Conservation (phyloP, 2,888 invertebrate species). For the Dolichomitus sp. region DNA sequence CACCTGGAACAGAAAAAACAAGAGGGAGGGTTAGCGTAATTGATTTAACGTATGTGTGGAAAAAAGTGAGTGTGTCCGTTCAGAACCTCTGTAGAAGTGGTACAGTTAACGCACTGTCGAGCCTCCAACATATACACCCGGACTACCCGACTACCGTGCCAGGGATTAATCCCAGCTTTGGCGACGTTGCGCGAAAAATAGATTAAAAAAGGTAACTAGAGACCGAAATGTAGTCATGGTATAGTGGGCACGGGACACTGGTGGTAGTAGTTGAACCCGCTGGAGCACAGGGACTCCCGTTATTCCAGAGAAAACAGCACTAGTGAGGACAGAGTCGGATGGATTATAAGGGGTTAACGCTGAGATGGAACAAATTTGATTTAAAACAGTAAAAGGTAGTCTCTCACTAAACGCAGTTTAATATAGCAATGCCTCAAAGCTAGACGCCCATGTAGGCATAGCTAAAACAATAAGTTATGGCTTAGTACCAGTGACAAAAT, state of each 20-base stretch:
- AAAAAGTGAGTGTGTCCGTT: constrained; percentile 35
- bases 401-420: background rate
- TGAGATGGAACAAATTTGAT: constrained; percentile 58
- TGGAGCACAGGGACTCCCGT: constrained; percentile 26
- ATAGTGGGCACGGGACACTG: constrained; percentile 12
- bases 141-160: constrained; percentile 13
- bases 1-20: constrained; percentile 77
- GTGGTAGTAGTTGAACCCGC: constrained; percentile 34
- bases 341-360: constrained; percentile 51
- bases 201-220: constrained; percentile 34
- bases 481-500: too few species aligned
- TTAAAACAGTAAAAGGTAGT: constrained; percentile 48
- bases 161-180: constrained; percentile 56
- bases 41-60: constrained; percentile 66
- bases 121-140: constrained; percentile 31
- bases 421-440: background rate
- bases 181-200: constrained; percentile 48
- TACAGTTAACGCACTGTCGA: constrained; percentile 36
- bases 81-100: constrained; percentile 8
- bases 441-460: too few species aligned
- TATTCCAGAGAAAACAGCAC: constrained; percentile 34
- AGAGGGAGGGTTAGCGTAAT: constrained; percentile 60
- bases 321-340: constrained; percentile 42
- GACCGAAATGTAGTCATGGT: constrained; percentile 31
- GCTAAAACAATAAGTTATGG: too few species aligned